Evolutionary conservation across 2,888 invertebrate species (phyloP).

Genomic region (Plagodis pulveraria): DNA sequence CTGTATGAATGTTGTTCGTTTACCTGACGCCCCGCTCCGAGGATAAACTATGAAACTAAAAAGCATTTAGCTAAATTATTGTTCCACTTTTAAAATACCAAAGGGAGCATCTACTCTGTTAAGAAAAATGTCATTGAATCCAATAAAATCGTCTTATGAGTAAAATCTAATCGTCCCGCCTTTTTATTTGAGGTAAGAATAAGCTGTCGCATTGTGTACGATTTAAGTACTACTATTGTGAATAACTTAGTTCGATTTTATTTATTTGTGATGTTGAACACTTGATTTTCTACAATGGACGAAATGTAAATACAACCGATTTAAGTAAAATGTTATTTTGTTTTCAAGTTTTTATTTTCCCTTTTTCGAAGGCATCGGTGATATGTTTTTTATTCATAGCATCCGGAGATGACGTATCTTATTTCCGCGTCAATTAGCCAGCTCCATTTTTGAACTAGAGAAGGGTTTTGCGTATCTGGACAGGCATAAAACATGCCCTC

Average conservation of each 20-base stretch:
- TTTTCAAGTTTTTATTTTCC: slow-evolving; percentile 81
- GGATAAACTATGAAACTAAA: slow-evolving; percentile 46
- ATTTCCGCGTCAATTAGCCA: no score
- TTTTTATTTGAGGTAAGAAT: slow-evolving; percentile 78
- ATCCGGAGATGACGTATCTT: no score
- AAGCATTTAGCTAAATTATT: slow-evolving; percentile 71
- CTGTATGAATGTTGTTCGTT: slow-evolving; percentile 30
- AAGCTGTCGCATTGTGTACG: slow-evolving; percentile 77
- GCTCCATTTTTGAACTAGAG: no score
- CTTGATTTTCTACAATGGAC: slow-evolving; percentile 84
- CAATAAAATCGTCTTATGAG: slow-evolving; percentile 69
- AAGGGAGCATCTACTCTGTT: slow-evolving; percentile 57
- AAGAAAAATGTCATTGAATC: slow-evolving; percentile 70
- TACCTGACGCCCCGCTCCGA: slow-evolving; percentile 37
- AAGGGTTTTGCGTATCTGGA: no score
- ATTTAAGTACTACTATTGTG: slow-evolving; percentile 78
- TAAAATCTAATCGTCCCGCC: slow-evolving; percentile 74
- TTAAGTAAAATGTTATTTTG: slow-evolving; percentile 84
- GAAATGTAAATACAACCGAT: slow-evolving; percentile 85
- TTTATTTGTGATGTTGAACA: slow-evolving; percentile 85
- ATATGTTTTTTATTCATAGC: no score
- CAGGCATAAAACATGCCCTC: no score
- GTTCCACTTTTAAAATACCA: slow-evolving; percentile 66
- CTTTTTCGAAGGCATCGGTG: slow-evolving; percentile 26
- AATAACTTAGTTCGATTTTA: slow-evolving; percentile 84